phyloP scores from a whole-genome alignment of 2,888 invertebrate genomes.

The Corbicula japonica region DNA sequence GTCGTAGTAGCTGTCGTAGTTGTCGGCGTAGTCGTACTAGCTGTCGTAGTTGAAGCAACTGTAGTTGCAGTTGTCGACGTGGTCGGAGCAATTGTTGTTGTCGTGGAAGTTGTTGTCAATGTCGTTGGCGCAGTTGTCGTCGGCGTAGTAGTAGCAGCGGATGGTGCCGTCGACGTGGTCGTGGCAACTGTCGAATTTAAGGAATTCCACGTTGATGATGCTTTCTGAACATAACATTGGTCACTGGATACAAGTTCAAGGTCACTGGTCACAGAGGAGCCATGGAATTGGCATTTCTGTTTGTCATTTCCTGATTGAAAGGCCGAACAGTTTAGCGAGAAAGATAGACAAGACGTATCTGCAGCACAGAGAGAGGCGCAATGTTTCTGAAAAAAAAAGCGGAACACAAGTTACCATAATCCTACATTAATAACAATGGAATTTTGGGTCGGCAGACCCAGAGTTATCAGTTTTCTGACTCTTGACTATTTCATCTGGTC shows the following conservation, averaged over 20 bases:
- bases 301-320: neutral
- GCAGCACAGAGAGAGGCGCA: conserved; percentile 4
- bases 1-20: neutral
- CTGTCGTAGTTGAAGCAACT: neutral
- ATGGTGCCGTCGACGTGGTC: too few species aligned
- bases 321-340: neutral
- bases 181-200: too few species aligned
- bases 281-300: conserved; percentile 1
- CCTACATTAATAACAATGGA: too few species aligned
- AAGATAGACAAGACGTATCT: neutral
- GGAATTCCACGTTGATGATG: too few species aligned
- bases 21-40: neutral
- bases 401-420: too few species aligned
- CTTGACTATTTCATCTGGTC: too few species aligned
- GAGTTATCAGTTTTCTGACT: too few species aligned
- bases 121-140: neutral
- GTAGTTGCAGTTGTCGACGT: neutral
- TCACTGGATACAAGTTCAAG: conserved; percentile 10
- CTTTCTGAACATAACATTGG: conserved; percentile 7
- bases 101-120: neutral
- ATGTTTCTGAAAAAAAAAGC: neutral
- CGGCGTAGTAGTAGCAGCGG: too few species aligned
- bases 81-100: neutral
- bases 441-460: too few species aligned
- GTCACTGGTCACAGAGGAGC: neutral